Conservation (phyloP, 2,113 vertebrate species). For the Grus americana region DNA sequence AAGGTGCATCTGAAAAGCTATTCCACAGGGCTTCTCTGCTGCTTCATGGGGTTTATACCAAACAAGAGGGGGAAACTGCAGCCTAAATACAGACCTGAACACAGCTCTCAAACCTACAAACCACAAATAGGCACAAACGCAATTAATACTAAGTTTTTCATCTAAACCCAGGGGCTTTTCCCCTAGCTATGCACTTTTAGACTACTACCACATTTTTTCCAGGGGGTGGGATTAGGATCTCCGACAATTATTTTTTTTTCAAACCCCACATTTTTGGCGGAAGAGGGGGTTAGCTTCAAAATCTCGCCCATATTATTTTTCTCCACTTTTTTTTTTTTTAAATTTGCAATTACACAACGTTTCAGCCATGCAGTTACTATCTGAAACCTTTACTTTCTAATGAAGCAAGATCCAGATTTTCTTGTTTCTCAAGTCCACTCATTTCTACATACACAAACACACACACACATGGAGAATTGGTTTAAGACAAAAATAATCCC, state of each 20-base stretch:
- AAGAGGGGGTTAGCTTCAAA: slow-evolving; percentile 23
- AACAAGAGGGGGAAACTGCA: background rate
- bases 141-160: slow-evolving; percentile 6
- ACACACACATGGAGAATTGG: background rate
- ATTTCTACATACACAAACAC: slow-evolving; percentile 9
- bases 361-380: background rate
- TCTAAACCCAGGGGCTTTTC: background rate
- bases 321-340: background rate
- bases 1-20: background rate
- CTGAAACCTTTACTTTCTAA: slow-evolving; percentile 24
- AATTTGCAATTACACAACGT: background rate
- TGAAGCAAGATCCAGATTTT: slow-evolving; percentile 32
- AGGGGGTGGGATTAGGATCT: slow-evolving; percentile 43
- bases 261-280: slow-evolving; percentile 36
- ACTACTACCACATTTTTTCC: slow-evolving; percentile 17
- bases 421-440: slow-evolving; percentile 20
- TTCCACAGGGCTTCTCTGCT: background rate
- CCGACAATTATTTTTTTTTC: slow-evolving; percentile 26
- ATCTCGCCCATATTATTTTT: background rate
- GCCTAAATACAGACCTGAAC: background rate
- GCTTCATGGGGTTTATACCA: slow-evolving; percentile 5
- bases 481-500: slow-evolving; percentile 34
- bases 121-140: background rate
- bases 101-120: background rate
- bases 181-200: background rate